Evolutionary conservation across 2,113 vertebrate genomes (phyloP).

Genomic region (Mesembrinibis cayennensis): DNA sequence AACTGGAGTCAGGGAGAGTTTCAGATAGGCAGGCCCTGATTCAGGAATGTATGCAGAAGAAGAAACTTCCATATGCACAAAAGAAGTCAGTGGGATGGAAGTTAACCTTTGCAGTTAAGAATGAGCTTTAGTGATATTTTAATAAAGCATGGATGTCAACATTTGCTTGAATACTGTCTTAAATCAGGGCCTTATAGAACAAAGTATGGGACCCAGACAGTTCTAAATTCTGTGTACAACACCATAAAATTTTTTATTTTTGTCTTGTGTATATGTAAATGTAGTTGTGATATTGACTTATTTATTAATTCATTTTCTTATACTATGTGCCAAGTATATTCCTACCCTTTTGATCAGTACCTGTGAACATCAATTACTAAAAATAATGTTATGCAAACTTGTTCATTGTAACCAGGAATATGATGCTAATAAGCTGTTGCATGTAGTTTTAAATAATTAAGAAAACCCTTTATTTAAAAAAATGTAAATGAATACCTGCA

Average conservation of each 20-base stretch:
- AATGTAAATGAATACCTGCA: slow-evolving; percentile 78
- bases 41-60: not conserved
- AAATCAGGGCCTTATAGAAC: not conserved
- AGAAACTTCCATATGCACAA: not conserved
- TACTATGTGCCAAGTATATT: not conserved
- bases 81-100: not conserved
- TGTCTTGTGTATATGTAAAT: slow-evolving; percentile 48
- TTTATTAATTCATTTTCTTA: slow-evolving; percentile 53
- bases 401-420: slow-evolving; percentile 71
- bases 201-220: not conserved
- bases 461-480: slow-evolving; percentile 74
- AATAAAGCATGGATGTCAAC: not conserved
- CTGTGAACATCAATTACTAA: slow-evolving; percentile 43
- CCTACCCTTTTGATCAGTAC: slow-evolving; percentile 23
- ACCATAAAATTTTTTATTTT: not conserved
- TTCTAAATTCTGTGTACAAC: not conserved
- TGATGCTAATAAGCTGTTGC: slow-evolving; percentile 75
- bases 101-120: not conserved
- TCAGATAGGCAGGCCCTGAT: not conserved
- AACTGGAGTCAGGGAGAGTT: not conserved
- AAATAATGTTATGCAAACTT: slow-evolving; percentile 73
- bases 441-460: slow-evolving; percentile 72
- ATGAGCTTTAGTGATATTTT: not conserved
- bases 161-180: not conserved
- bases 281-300: slow-evolving; percentile 37